phyloP scores from a whole-genome alignment of 2,797 vertebrate genomes.

The Notamacropus eugenii region DNA sequence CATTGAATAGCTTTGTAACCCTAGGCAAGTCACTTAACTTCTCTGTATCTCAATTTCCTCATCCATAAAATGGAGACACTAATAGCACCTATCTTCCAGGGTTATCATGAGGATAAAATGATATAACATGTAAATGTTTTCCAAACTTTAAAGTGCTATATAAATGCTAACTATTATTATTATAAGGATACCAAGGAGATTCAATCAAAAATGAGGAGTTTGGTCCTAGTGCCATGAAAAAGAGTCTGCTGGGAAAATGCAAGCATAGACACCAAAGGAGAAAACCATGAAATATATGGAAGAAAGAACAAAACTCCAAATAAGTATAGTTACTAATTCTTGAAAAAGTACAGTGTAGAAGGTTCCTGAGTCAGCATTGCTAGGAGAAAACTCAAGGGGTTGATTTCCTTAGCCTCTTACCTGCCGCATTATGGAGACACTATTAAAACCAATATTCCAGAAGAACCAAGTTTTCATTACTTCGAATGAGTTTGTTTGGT shows the following conservation, averaged over 20 bases:
- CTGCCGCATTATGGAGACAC: slow-evolving; percentile 57
- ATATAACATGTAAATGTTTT: not conserved
- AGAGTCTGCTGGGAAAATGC: not conserved
- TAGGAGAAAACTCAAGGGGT: slow-evolving; percentile 7
- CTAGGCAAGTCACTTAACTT: not conserved
- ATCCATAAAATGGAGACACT: not conserved
- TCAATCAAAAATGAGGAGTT: not conserved
- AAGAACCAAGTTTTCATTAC: slow-evolving; percentile 27
- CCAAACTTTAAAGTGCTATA: not conserved
- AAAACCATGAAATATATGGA: not conserved
- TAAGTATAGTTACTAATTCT: not conserved
- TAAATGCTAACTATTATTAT: not conserved
- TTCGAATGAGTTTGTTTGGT: slow-evolving; percentile 48
- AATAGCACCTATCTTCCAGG: not conserved
- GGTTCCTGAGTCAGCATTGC: not conserved
- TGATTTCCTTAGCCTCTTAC: slow-evolving; percentile 5
- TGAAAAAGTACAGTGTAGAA: fast-evolving
- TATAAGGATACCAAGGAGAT: not conserved
- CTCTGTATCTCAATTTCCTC: not conserved
- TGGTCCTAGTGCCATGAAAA: not conserved
- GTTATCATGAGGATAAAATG: not conserved
- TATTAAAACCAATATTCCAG: slow-evolving; percentile 47
- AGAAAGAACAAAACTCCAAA: not conserved
- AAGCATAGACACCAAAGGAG: not conserved
- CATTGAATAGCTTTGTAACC: not conserved